These are phyloP conservation scores for Dromococcyx pavoninus DNA, from an alignment of 2,797 vertebrate genomes.

Conservation along the genomic window DNA sequence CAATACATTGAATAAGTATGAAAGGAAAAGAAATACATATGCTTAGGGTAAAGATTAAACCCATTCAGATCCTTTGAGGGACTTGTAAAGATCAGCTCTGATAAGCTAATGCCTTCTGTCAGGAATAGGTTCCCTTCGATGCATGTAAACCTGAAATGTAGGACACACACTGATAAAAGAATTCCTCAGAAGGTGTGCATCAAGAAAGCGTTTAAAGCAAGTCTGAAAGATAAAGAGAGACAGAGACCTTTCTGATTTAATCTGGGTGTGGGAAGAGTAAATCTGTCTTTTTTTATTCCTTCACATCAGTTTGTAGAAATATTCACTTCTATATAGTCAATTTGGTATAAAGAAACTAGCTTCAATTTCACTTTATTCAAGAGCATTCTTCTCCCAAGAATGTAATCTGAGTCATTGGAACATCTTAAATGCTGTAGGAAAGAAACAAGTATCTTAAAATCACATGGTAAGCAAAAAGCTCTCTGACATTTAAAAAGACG, in stretches of 20 bases:
- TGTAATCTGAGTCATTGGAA: background rate
- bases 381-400: background rate
- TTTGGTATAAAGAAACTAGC: background rate
- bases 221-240: constrained; percentile 1
- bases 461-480: background rate
- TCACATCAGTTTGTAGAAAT: background rate
- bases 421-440: background rate
- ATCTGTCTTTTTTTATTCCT: background rate
- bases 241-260: constrained; percentile 1
- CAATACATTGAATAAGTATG: background rate
- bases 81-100: background rate
- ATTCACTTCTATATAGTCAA: background rate
- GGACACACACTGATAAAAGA: constrained; percentile 20
- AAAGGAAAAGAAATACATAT: background rate
- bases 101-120: constrained; percentile 1
- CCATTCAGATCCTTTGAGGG: background rate
- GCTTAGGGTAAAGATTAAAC: constrained; percentile 24
- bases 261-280: background rate
- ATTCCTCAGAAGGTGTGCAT: background rate
- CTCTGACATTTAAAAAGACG: background rate
- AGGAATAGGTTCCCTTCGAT: constrained; percentile 17
- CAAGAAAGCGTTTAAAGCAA: background rate
- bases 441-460: background rate
- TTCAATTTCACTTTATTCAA: background rate
- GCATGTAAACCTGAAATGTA: constrained; percentile 3